Evolutionary conservation across 1,140 invertebrate genomes (phyloP), one percentile per base, ranked within the genome.

Genomic region (Centruroides vittatus): DNA sequence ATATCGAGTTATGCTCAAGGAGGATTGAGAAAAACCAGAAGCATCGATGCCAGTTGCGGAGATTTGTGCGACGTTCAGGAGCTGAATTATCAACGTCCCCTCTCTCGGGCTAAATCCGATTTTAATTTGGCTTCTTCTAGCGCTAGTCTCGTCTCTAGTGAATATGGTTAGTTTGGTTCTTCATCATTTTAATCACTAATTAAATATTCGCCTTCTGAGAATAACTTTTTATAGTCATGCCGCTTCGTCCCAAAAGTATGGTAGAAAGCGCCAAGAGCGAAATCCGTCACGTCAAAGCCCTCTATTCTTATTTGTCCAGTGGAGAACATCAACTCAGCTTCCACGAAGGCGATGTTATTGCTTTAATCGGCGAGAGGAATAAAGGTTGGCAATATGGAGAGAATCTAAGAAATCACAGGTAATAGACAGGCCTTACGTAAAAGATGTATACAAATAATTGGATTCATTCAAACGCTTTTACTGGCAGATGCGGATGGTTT

Each of bases 381-480:
- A 92, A 93, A 72, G 91, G 92, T 52, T 96, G 91, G 91, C 91
- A 95, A 72, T 95, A 92, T 71, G 91, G 91, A 35, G 89, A 94
- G 72, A 94, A 95, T 74, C 73, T 90, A 61, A 79, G 89, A 12
- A 93, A 87, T 35, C 87, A 91, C 71, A 82, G 68, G 72, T 72
- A 64, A 41, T 0, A 41, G 41, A 8, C 8, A n/a, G 5, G 41
- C 3, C 8, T 41, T 41, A 41, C 3, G 3, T 6, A 41, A 41
- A 41, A 41, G 41, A 41, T 8, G 41, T 41, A 23, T 23, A 23
- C 23, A 23, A 23, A 23, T 23, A 23, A 23, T 23, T 23, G 23
- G 23, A 23, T 23, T 23, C 1, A 41, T 41, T 41, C 23, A 35
- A 54, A 35, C 35, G 5, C 35, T 54, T 35, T 56, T 47, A 23